Conservation (phyloP, 2,797 vertebrate species). For the Gambelia wislizenii region DNA sequence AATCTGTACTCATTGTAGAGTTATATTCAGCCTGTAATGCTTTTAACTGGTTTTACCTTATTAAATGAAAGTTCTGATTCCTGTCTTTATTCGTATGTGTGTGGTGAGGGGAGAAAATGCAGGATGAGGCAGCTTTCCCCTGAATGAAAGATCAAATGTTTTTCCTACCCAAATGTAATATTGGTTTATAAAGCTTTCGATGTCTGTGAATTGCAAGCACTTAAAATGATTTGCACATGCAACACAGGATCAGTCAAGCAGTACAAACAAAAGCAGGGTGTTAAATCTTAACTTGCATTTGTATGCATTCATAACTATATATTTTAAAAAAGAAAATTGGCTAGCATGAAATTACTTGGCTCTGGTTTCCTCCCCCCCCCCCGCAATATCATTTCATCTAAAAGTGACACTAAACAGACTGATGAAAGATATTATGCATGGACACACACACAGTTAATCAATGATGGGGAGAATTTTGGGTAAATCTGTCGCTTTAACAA, state of each 20-base stretch:
- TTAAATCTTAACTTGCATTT: background rate
- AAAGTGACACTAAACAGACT: conserved; percentile 35
- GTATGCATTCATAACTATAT: background rate
- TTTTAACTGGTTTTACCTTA: conserved; percentile 51
- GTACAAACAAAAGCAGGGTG: conserved; percentile 61
- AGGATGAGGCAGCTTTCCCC: conserved; percentile 26
- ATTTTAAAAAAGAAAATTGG: conserved; percentile 49
- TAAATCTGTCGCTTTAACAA: too few relatives aligned
- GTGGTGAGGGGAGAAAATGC: background rate
- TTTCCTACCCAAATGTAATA: conserved; percentile 51
- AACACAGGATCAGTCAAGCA: conserved; percentile 47
- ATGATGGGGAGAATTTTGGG: too few relatives aligned
- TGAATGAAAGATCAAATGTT: conserved; percentile 61
- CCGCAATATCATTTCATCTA: conserved; percentile 13
- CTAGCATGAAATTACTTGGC: too few relatives aligned
- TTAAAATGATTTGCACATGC: conserved; percentile 57
- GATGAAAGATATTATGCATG: conserved; percentile 34
- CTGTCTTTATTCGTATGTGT: conserved; percentile 16
- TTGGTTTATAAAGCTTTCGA: conserved; percentile 57
- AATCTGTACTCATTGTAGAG: conserved; percentile 1
- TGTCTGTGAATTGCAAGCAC: conserved; percentile 55
- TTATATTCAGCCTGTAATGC: background rate
- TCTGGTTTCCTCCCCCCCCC: too few relatives aligned
- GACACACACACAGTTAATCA: too few relatives aligned
- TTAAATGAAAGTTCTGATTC: conserved; percentile 47